These are phyloP conservation scores for Plebejus argus DNA, from an alignment of 2,888 invertebrate genomes.

Conservation along the genomic window DNA sequence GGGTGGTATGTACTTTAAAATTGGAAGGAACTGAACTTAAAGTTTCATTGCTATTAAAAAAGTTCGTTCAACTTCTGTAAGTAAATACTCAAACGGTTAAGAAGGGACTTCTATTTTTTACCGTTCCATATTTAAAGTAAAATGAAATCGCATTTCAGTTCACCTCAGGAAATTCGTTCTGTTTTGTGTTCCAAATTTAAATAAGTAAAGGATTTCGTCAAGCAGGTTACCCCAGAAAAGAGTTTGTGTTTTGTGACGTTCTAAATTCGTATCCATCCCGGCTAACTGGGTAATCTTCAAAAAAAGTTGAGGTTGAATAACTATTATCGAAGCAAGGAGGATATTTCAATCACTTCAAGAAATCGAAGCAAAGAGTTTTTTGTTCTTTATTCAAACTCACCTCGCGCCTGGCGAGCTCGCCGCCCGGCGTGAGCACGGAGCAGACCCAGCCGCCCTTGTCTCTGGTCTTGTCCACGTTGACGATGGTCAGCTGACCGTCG, in stretches of 20 bases:
- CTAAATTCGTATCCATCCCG: not conserved
- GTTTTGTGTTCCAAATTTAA: constrained; percentile 18
- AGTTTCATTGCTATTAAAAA: constrained; percentile 15
- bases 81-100: constrained; percentile 11
- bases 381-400: constrained; percentile 54
- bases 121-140: not conserved
- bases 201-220: not conserved
- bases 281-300: not conserved
- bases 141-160: not conserved
- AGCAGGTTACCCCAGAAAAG: not conserved
- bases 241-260: not conserved
- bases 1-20: not conserved
- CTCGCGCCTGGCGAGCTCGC: constrained; percentile 88
- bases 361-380: not conserved
- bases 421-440: constrained; percentile 87
- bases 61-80: constrained; percentile 2
- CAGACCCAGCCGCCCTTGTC: constrained; percentile 91
- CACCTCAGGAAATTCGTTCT: not conserved
- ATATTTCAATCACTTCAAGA: not conserved
- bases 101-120: not conserved
- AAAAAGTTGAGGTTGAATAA: not conserved
- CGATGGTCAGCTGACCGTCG: constrained; percentile 83
- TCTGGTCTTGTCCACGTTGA: constrained; percentile 82
- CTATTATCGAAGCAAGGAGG: no score
- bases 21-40: not conserved